These are phyloP conservation scores for Acrocyrtus sp. DNA, from an alignment of 2,888 invertebrate genomes.

Conservation along the genomic window DNA sequence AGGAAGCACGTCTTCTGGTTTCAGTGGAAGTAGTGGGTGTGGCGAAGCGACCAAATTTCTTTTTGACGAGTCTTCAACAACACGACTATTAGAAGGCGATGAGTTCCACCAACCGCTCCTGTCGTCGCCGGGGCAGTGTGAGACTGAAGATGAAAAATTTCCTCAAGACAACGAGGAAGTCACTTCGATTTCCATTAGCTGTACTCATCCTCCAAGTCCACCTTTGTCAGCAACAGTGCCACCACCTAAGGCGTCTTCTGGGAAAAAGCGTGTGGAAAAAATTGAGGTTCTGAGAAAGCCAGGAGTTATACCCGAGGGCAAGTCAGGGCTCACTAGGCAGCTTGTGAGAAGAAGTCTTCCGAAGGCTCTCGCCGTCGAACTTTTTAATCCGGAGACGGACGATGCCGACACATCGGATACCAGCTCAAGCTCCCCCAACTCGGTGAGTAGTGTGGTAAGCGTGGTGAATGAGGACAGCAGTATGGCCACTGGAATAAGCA, in stretches of 20 bases:
- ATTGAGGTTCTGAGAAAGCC: constrained; percentile 78
- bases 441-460: constrained; percentile 86
- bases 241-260: background rate
- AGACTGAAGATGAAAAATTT: background rate
- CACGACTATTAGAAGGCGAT: constrained; percentile 12
- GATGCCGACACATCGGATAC: constrained; percentile 87
- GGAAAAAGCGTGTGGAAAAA: constrained; percentile 69
- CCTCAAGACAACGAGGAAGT: background rate
- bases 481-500: constrained; percentile 4
- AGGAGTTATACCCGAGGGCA: constrained; percentile 48
- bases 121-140: background rate
- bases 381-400: constrained; percentile 91
- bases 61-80: constrained; percentile 60
- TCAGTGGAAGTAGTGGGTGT: constrained; percentile 9
- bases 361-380: constrained; percentile 80
- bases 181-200: too few relatives aligned
- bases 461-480: constrained; percentile 73
- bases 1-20: constrained; percentile 12
- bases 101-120: background rate
- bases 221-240: background rate
- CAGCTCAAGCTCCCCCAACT: constrained; percentile 87
- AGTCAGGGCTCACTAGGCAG: constrained; percentile 54
- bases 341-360: constrained; percentile 69
- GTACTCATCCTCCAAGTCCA: background rate
- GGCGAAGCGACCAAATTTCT: constrained; percentile 57